phyloP scores from a whole-genome alignment of 2,113 vertebrate genomes.

The Aspidoscelis tigris region DNA sequence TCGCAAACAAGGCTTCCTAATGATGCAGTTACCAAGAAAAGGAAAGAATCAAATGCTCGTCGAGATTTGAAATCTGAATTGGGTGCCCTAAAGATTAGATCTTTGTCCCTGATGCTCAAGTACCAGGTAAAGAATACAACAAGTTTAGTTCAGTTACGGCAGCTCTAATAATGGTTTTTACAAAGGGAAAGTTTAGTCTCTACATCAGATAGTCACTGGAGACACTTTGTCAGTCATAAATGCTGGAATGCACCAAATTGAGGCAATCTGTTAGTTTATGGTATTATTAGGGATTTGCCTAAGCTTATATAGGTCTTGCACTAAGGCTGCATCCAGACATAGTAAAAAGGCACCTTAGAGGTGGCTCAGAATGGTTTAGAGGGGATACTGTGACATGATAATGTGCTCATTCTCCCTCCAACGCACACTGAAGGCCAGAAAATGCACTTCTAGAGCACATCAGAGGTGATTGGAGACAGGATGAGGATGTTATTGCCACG shows the following conservation, averaged over 20 bases:
- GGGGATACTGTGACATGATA: too few relatives aligned
- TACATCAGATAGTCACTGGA: too few relatives aligned
- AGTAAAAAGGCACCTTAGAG: too few relatives aligned
- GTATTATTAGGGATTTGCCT: not conserved
- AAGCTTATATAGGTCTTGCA: too few relatives aligned
- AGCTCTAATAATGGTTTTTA: not conserved
- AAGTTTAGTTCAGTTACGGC: not conserved
- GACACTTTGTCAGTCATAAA: not conserved
- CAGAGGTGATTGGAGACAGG: too few relatives aligned
- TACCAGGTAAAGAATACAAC: not conserved
- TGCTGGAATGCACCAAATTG: not conserved
- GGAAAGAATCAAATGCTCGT: not conserved
- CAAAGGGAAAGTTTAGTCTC: not conserved
- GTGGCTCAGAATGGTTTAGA: too few relatives aligned
- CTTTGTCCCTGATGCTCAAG: too few relatives aligned
- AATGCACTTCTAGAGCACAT: too few relatives aligned
- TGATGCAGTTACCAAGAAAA: not conserved
- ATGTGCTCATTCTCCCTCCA: too few relatives aligned
- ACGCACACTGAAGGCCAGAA: too few relatives aligned
- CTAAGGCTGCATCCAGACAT: too few relatives aligned
- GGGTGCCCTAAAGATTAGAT: not conserved
- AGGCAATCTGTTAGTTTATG: not conserved
- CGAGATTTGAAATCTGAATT: not conserved
- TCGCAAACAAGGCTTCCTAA: fast-evolving
- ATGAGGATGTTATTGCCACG: too few relatives aligned